Base-by-base conservation (phyloP, 2,113 vertebrate genomes). In the Anhinga rufa region DNA sequence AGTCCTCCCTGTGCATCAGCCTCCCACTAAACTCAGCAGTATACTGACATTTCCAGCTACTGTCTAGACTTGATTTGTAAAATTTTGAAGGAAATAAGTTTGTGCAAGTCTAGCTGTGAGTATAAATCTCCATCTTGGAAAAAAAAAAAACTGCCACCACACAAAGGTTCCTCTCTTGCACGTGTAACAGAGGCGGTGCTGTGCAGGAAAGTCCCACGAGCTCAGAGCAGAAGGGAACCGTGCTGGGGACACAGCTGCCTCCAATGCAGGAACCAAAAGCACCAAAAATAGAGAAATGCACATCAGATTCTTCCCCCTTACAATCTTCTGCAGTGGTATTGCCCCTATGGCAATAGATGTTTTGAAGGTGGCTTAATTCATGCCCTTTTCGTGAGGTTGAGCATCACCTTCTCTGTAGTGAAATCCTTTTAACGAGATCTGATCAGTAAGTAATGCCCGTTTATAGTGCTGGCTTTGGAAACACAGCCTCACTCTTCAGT, bases 91-190 rank as follows among this genome's bases (percentile, higher is more conserved):
- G 55, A 75, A 90, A 48, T 15, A 52, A 58, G 66, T 60, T 44
- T 48, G 52, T 48, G 16, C 7, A 17, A 68, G 52, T 38, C 57
- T 21, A 61, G 9, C 11, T 0, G 0, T 64, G 48, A 81, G 20
- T 44, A 64, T 51, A 88, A 88, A 88, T 70, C 48, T 84, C 69
- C 70, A 44, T 18, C 38, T 55, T 1, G 2, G 58, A 2, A 9
- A 10, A 62, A 75, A 81, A 81, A 14, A 58, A 48, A 10, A 8
- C 20, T 55, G 17, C 54, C 57, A 55, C 18, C 10, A 16, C 55
- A 93, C 82, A 93, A 90, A 93, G 79, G 51, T 86, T 92, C 48
- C 72, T 92, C 68, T 92, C 82, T 90, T 62, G 51, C 1, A 2
- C 21, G 21, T 60, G 48, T 36, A 8, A 78, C 1, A 2, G 68